phyloP scores from a whole-genome alignment of 2,113 vertebrate genomes.

The Oreotragus oreotragus region DNA sequence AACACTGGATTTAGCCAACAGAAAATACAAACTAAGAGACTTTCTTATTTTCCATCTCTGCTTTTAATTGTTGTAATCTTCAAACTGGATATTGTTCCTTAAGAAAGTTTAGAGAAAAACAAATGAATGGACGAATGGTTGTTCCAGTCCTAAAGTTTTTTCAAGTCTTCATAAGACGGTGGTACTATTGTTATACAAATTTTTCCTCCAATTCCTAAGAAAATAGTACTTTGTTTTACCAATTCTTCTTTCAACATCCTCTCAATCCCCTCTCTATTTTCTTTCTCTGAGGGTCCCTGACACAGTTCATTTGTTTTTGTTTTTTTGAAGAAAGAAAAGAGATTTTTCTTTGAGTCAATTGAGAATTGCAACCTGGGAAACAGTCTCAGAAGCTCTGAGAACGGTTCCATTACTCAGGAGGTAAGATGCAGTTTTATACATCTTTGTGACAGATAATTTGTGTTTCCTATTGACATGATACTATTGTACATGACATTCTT shows the following conservation, averaged over 20 bases:
- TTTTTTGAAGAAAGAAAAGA: not conserved
- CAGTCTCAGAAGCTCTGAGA: not conserved
- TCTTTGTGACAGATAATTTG: not conserved
- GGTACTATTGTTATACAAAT: not conserved
- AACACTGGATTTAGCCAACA: not conserved
- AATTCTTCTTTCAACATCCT: not conserved
- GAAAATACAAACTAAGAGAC: not conserved
- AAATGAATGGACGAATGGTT: not conserved
- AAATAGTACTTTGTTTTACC: not conserved
- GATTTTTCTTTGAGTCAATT: not conserved
- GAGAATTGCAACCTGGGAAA: not conserved
- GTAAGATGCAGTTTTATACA: not conserved
- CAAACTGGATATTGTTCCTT: not conserved
- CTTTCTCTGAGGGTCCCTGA: not conserved
- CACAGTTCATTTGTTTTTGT: fast-evolving
- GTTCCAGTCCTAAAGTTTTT: not conserved
- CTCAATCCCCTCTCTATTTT: not conserved
- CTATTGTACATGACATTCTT: not conserved
- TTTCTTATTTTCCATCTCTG: not conserved
- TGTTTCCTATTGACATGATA: not conserved
- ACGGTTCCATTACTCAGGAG: not conserved
- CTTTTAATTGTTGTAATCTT: not conserved
- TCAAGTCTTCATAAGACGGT: not conserved
- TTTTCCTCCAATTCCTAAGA: not conserved
- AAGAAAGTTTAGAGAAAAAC: not conserved